A percentile compares a stretch with the other conserved stretches of the same genome.
phyloP scores from a whole-genome alignment of 2,888 invertebrate species.

The Galeruca laticollis region DNA sequence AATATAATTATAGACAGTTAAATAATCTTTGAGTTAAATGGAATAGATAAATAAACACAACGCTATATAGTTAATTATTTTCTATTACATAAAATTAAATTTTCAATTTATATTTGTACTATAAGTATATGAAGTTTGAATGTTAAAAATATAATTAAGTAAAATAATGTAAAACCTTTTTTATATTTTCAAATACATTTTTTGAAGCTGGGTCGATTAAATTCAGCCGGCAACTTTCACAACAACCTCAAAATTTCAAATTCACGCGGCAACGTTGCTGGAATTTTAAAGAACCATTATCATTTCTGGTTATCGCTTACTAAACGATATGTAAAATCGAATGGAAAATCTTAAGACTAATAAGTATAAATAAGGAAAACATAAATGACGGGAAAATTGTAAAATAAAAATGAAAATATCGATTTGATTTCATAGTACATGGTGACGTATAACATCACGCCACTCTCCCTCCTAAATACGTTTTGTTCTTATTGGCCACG shows the following conservation, averaged over 20 bases:
- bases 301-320: conserved; percentile 11
- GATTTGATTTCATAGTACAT: conserved; percentile 49
- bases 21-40: too few relatives aligned
- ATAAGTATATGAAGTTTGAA: too few relatives aligned
- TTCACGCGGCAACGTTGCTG: neutral
- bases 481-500: conserved; percentile 46
- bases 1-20: too few relatives aligned
- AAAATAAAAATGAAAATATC: conserved; percentile 48
- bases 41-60: too few relatives aligned
- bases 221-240: neutral
- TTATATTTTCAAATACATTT: neutral
- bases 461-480: conserved; percentile 52
- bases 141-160: too few relatives aligned
- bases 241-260: neutral
- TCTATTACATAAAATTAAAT: too few relatives aligned
- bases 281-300: conserved; percentile 8
- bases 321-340: conserved; percentile 3
- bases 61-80: too few relatives aligned
- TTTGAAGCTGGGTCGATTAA: neutral
- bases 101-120: too few relatives aligned
- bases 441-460: conserved; percentile 57
- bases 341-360: neutral
- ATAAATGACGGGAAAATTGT: neutral
- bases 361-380: neutral
- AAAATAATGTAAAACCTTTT: too few relatives aligned